These are phyloP conservation scores for Girardinichthys multiradiatus DNA, from an alignment of 2,113 vertebrate species.

Conservation along the genomic window DNA sequence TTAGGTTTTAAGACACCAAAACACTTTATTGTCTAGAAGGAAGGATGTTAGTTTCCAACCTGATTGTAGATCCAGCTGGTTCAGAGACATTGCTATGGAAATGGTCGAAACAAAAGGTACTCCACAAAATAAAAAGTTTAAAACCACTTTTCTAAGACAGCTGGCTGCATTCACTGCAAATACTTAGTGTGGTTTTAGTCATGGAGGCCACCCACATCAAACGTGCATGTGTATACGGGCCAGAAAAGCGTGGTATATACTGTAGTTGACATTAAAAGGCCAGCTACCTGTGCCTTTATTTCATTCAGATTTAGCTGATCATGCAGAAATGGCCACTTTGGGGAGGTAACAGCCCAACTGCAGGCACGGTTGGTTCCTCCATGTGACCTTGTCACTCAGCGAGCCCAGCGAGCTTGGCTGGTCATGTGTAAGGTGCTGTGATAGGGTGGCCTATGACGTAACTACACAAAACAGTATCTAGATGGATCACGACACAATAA, in stretches of 20 bases:
- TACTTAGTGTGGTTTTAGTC: too few species aligned
- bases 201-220: slow-evolving; percentile 11
- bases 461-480: neutral
- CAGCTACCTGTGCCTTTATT: slow-evolving; percentile 30
- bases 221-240: slow-evolving; percentile 4
- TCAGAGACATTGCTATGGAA: too few species aligned
- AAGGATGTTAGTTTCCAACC: too few species aligned
- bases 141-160: too few species aligned
- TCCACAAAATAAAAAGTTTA: too few species aligned
- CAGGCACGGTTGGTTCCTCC: slow-evolving; percentile 21
- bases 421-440: slow-evolving; percentile 31
- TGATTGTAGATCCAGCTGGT: too few species aligned
- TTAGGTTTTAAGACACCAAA: too few species aligned
- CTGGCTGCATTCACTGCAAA: too few species aligned
- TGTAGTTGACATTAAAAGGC: slow-evolving; percentile 29
- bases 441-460: slow-evolving; percentile 24
- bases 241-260: neutral
- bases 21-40: too few species aligned
- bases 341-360: slow-evolving; percentile 53
- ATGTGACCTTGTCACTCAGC: slow-evolving; percentile 58
- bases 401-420: slow-evolving; percentile 13
- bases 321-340: slow-evolving; percentile 58
- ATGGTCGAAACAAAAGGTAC: too few species aligned
- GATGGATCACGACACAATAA: slow-evolving; percentile 30
- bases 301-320: slow-evolving; percentile 56